Evolutionary conservation across 2,797 vertebrate genomes (phyloP).

Genomic region (Trematomus bernacchii): DNA sequence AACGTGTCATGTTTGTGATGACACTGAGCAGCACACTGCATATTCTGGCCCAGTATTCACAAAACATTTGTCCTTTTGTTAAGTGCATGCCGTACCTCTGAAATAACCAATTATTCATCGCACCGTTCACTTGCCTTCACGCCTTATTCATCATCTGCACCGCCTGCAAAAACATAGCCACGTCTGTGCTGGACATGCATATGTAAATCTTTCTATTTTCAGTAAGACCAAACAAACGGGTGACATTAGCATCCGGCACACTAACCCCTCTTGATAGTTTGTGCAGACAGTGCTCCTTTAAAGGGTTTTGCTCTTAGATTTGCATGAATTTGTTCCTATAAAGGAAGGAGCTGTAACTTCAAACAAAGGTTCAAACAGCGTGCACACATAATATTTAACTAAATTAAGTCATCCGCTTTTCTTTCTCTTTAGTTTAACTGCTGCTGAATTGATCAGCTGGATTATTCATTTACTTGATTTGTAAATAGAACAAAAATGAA

Average conservation of each 20-base stretch:
- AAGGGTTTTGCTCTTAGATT: slow-evolving; percentile 42
- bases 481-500: background rate
- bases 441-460: background rate
- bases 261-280: slow-evolving; percentile 2
- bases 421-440: slow-evolving; percentile 12
- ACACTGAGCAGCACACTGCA: slow-evolving; percentile 64
- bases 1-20: slow-evolving; percentile 63
- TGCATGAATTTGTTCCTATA: slow-evolving; percentile 54
- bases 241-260: slow-evolving; percentile 9
- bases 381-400: slow-evolving; percentile 11
- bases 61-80: slow-evolving; percentile 1
- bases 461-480: background rate
- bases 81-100: slow-evolving; percentile 33
- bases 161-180: background rate
- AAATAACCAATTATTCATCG: slow-evolving; percentile 33
- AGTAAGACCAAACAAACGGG: slow-evolving; percentile 28
- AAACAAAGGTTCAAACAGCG: slow-evolving; percentile 41
- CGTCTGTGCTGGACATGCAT: slow-evolving; percentile 44
- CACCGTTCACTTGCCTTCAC: background rate
- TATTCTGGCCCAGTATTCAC: slow-evolving; percentile 32
- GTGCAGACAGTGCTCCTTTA: background rate
- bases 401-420: background rate
- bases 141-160: slow-evolving; percentile 9
- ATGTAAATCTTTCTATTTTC: slow-evolving; percentile 54
- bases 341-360: slow-evolving; percentile 29